These are phyloP conservation scores for Oncorhynchus kisutch DNA, from an alignment of 2,113 vertebrate genomes.

Conservation along the genomic window DNA sequence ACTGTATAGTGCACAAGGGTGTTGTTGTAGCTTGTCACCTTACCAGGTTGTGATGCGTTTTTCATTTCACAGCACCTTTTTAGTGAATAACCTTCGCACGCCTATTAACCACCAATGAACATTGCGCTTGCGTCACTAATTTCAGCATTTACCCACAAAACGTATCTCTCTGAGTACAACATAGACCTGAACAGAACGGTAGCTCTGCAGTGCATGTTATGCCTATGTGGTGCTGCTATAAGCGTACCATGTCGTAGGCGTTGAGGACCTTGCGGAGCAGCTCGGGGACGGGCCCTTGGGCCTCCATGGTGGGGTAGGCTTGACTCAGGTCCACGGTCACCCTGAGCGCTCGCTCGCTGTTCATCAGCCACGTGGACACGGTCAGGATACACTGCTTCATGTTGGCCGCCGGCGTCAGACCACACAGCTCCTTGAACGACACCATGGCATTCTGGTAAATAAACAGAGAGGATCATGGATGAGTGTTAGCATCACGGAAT, in stretches of 20 bases:
- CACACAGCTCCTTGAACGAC: slow-evolving; percentile 92
- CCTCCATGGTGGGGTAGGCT: slow-evolving; percentile 87
- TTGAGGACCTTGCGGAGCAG: slow-evolving; percentile 88
- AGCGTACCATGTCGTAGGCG: slow-evolving; percentile 86
- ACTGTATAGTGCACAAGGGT: too few species aligned
- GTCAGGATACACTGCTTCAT: slow-evolving; percentile 94
- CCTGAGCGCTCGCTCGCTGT: slow-evolving; percentile 78
- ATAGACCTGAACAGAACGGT: too few species aligned
- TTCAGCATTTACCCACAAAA: too few species aligned
- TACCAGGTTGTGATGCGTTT: too few species aligned
- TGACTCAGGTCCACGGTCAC: slow-evolving; percentile 85
- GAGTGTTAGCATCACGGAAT: not conserved
- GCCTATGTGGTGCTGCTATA: fast-evolving
- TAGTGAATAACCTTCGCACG: too few species aligned
- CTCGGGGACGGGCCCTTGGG: slow-evolving; percentile 84
- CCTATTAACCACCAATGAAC: too few species aligned
- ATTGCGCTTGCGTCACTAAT: too few species aligned
- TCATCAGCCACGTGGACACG: slow-evolving; percentile 85
- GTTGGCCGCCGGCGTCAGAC: slow-evolving; percentile 87
- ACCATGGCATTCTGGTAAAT: slow-evolving; percentile 84
- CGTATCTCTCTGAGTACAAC: too few species aligned
- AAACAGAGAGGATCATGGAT: not conserved
- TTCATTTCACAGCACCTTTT: too few species aligned
- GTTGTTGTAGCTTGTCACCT: too few species aligned
- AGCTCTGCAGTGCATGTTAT: too few species aligned